Base-by-base conservation (phyloP, 2,797 vertebrate species). In the Sciaenops ocellatus region DNA sequence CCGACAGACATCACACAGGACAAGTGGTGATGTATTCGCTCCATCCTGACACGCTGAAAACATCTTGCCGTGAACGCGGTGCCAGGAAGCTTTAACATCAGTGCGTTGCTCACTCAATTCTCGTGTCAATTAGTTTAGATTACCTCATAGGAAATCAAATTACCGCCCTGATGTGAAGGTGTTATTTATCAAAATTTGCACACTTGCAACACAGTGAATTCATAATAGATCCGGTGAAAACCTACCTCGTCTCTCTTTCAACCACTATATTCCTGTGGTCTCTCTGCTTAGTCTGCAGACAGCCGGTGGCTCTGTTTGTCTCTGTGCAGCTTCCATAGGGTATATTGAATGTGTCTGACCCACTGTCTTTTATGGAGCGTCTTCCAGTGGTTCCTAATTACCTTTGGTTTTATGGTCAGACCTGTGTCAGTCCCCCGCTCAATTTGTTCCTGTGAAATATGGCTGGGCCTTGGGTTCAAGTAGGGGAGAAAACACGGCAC, bases 391-490 rank as follows among this genome's bases (percentile, higher is more conserved):
- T 84, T 87, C 87, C 90, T 95, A 95, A 95, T 94, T 95, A 94
- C 88, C 93, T 93, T 89, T 89, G 87, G 91, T 93, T 95, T 94
- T 91, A 92, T 91, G 87, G 88, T 85, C 88, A 90, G 87, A 92
- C 89, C 82, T 69, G 79, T 90, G 85, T 94, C 92, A 90, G 81
- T 89, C 77, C 82, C 63, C 82, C 55, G 76, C 90, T 94, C 91
- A 90, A 93, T 95, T 94, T 94, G 85, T 89, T 92, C 70, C 85
- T 24, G 84, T 93, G 91, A 95, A 95, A 95, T 94, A 94, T 94
- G 91, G 90, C 90, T 79, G 78, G 92, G 92, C 93, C 93, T 93
- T 93, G 88, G 92, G 92, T 93, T 93, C 89, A 93, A 93, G 92
- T 90, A 91, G 85, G 89, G 87, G 89, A 92, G 93, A 94, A 93